Base-by-base conservation (phyloP, 2,797 vertebrate genomes). In the Syngnathus rostellatus region DNA sequence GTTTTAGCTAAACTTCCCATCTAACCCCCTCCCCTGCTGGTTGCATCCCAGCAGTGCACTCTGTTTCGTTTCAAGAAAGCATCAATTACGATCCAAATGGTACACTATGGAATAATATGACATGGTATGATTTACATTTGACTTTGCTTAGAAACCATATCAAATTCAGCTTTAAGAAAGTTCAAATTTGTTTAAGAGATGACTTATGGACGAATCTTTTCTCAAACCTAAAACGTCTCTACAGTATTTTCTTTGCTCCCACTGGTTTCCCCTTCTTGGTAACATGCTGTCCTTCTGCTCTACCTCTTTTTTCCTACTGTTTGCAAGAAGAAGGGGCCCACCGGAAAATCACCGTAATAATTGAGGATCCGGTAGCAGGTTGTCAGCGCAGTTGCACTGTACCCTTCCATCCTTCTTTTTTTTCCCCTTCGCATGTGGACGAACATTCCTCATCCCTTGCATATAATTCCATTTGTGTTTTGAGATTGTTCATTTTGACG, bases 341-440 rank as follows among this genome's bases (percentile, higher is more conserved):
- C 87, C 93, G 95, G 91, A 95, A 93, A 92, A 97, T 98, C 94
- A 95, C 94, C 93, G 94, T 98, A 92, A 98, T 98, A 91, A 92
- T 98, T 87, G 96, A 99, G 90, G 96, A 98, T 80, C 95, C 96
- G 45, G 90, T 96, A 77, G 95, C 94, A 99, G 96, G 97, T 98
- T 94, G 92, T 94, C 89, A 77, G 90, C 88, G 45, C 85, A 76
- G 79, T 82, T 77, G 68, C 67, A 68, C 89, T 90, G 83, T 89
- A 70, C 60, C 65, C 66, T n/a, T 45, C 61, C 66, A 41, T 23
- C 17, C 57, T 38, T 39, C 4, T 17, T 45, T 41, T 6, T 63
- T 75, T 63, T 75, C 59, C 17, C 57, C 48, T 73, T 60, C 80
- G 83, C 86, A 87, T 87, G 86, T 59, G 62, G 62, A 71, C 71